These are phyloP conservation scores for Syngnathus scovelli DNA, from an alignment of 2,113 vertebrate species.

Conservation along the genomic window DNA sequence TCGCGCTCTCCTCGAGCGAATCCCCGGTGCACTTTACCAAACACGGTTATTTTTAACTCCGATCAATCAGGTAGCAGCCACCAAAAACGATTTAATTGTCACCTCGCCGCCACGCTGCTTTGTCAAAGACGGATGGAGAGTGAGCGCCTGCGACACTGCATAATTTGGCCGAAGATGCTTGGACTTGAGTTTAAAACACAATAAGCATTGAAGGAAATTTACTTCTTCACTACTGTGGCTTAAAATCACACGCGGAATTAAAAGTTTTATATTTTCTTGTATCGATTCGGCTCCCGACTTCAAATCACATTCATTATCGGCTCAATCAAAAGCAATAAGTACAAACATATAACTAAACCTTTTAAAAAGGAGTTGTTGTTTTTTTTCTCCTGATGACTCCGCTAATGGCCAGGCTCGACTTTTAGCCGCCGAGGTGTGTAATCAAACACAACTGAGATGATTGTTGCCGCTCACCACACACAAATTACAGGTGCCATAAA, in stretches of 20 bases:
- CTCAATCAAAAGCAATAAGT: not conserved
- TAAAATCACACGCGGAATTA: not conserved
- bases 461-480: slow-evolving; percentile 40
- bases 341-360: not conserved
- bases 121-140: not conserved
- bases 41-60: not conserved
- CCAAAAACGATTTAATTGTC: slow-evolving; percentile 2
- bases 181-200: not conserved
- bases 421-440: slow-evolving; percentile 28
- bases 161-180: not conserved
- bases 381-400: not conserved
- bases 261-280: not conserved
- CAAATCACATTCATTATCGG: not conserved
- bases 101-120: not conserved
- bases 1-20: not conserved
- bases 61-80: not conserved
- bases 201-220: not conserved
- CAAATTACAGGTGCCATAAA: slow-evolving; percentile 58
- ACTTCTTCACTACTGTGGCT: not conserved
- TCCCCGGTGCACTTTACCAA: not conserved
- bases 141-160: not conserved
- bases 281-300: not conserved
- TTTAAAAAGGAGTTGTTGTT: not conserved
- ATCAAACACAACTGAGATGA: slow-evolving; percentile 53
- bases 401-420: slow-evolving; percentile 26